A percentile compares a stretch with the other conserved stretches of the same genome.
These are phyloP conservation scores for Siniperca scherzeri DNA, from an alignment of 2,797 vertebrate species.

Conservation along the genomic window DNA sequence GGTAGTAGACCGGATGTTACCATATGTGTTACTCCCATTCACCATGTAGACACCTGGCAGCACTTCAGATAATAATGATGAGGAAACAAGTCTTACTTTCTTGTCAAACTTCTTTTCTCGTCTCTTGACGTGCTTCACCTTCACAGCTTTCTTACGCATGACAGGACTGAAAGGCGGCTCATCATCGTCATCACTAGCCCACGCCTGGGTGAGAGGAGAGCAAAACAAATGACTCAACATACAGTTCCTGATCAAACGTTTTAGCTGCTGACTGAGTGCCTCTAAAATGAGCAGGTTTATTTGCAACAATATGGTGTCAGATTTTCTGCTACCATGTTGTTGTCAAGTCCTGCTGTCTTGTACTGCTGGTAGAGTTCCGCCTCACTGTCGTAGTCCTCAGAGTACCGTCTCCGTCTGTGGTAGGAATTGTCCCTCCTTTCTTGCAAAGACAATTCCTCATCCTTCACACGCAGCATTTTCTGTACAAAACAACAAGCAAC, in stretches of 20 bases:
- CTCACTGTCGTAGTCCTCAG: slow-evolving; percentile 91
- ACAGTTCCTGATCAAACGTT: not conserved
- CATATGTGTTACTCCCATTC: not conserved
- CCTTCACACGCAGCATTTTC: slow-evolving; percentile 96
- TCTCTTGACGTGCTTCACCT: slow-evolving; percentile 96
- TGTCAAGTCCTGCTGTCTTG: slow-evolving; percentile 84
- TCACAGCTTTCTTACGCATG: slow-evolving; percentile 93
- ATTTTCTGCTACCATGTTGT: slow-evolving; percentile 76
- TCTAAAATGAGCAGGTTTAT: not conserved
- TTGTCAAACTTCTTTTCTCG: slow-evolving; percentile 97
- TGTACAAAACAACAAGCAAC: slow-evolving; percentile 60
- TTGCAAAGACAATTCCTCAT: slow-evolving; percentile 87
- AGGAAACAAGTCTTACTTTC: slow-evolving; percentile 85
- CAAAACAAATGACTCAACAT: not conserved
- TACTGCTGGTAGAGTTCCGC: slow-evolving; percentile 92
- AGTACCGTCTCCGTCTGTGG: slow-evolving; percentile 89
- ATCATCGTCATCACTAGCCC: slow-evolving; percentile 93
- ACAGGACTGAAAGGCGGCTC: slow-evolving; percentile 90
- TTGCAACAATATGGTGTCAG: not conserved
- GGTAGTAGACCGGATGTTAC: not conserved
- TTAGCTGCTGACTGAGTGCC: not conserved
- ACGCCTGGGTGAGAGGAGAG: slow-evolving; percentile 80
- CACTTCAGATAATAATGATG: not conserved
- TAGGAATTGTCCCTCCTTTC: slow-evolving; percentile 90
- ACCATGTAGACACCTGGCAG: not conserved